Percentiles rank a stretch among this genome's conserved stretches.
Conservation (phyloP, 2,113 vertebrate species). For the Gavia stellata region DNA sequence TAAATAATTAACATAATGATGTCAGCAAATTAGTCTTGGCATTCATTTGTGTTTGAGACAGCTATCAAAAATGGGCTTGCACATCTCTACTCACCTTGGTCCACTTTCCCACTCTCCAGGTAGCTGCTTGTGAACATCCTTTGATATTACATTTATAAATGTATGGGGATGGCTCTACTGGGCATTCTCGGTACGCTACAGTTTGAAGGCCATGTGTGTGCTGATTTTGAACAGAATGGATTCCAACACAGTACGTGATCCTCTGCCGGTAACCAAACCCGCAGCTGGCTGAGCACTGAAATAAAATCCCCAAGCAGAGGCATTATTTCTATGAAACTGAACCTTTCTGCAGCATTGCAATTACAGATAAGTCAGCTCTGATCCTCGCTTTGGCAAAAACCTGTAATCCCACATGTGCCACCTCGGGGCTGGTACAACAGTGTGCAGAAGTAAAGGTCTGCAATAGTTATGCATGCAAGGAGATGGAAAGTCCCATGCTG, state of each 20-base stretch:
- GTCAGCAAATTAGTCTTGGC: background rate
- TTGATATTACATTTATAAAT: slow-evolving; percentile 73
- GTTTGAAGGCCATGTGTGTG: slow-evolving; percentile 32
- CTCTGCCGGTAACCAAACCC: slow-evolving; percentile 75
- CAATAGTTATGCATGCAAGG: background rate
- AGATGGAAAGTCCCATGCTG: background rate
- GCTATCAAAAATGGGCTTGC: background rate
- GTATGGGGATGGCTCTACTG: slow-evolving; percentile 61
- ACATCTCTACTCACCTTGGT: slow-evolving; percentile 72
- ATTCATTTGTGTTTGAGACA: background rate
- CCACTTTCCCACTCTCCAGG: slow-evolving; percentile 88
- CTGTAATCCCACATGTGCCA: accelerated
- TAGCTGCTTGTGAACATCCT: slow-evolving; percentile 73
- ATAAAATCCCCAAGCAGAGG: background rate
- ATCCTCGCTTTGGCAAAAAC: background rate
- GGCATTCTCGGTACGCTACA: slow-evolving; percentile 68
- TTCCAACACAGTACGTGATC: slow-evolving; percentile 77
- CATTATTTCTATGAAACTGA: background rate
- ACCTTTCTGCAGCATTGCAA: background rate
- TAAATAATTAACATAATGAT: background rate
- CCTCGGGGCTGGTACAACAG: background rate
- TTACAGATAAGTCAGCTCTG: background rate
- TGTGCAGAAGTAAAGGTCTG: background rate
- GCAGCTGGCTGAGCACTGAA: slow-evolving; percentile 86
- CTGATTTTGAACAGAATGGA: slow-evolving; percentile 46